Percentiles rank a stretch among this genome's conserved stretches.
These are phyloP conservation scores for Balaenoptera acutorostrata DNA, from an alignment of 2,113 vertebrate species.

Conservation along the genomic window DNA sequence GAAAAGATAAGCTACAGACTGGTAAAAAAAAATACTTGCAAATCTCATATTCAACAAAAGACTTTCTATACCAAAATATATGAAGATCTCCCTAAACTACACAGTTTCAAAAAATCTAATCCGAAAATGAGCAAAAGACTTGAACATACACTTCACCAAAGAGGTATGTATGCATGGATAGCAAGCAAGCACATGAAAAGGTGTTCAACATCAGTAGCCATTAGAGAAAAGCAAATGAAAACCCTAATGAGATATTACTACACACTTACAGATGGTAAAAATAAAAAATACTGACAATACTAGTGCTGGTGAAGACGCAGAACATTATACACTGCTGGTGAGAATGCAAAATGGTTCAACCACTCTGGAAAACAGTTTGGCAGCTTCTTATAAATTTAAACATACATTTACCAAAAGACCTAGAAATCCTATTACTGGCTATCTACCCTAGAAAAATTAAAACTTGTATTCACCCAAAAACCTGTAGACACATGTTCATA, in stretches of 20 bases:
- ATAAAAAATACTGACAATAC: background rate
- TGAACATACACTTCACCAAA: background rate
- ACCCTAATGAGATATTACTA: background rate
- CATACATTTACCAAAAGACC: background rate
- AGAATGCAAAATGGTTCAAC: background rate
- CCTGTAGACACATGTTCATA: background rate
- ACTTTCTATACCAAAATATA: too few species aligned
- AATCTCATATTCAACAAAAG: too few species aligned
- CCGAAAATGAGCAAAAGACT: background rate
- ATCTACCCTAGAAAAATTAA: background rate
- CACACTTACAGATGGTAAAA: background rate
- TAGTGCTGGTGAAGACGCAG: background rate
- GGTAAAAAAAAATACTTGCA: too few species aligned
- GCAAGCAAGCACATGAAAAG: background rate
- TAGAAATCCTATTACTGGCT: background rate
- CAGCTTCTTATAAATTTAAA: background rate
- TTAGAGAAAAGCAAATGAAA: background rate
- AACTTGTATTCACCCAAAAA: background rate
- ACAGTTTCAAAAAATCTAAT: background rate
- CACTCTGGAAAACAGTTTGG: background rate
- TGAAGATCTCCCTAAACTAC: too few species aligned
- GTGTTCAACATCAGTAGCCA: background rate
- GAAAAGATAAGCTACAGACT: too few species aligned
- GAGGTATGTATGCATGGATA: background rate
- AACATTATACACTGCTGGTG: background rate